Base-by-base conservation (phyloP, 2,797 vertebrate species). In the Simalia tracyae region DNA sequence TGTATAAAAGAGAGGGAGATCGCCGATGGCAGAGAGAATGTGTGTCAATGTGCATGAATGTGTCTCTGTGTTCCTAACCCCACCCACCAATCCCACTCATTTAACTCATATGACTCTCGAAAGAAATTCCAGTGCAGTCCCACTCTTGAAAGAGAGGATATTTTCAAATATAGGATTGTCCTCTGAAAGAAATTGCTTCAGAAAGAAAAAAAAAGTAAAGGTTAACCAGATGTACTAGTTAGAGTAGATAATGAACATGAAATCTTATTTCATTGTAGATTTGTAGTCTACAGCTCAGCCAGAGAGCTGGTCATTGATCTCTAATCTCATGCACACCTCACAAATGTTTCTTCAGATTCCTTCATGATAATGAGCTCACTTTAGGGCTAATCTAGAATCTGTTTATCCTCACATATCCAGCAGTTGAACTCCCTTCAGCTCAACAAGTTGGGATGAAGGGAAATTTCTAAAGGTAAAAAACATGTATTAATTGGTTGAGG, bases 311-410 rank as follows among this genome's bases (percentile, higher is more conserved):
- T 72, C 81, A 89, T 89, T 86, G 68, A 86, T 89, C 91, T 89
- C 81, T 89, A 90, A 61, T 93, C 56, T 89, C 91, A 61, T 91
- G 12, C 87, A 63, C 1, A 87, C 59, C 91, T 15, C 12, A 89
- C 60, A 85, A 59, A 72, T 85, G 59, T 89, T 88, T 31, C n/a
- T 90, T 92, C 89, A 88, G 19, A 88, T 56, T 84, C 59, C 91
- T 0, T 54, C 84, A 61, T 42, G 88, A 28, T 86, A 93, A 92
- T 64, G 24, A 90, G 17, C 46, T 87, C 90, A 91, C 22, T 91
- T 95, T 91, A 63, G 7, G n/a, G 93, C 92, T 94, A 95, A 90
- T 92, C 92, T 92, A 72, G 61, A 94, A 94, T 28, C 9, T 92
- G 61, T 81, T 81, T 24, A 81, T 81, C 42, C 72, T 24, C 42